These are phyloP conservation scores for Borostomias antarcticus DNA, from an alignment of 2,797 vertebrate species.

Conservation along the genomic window DNA sequence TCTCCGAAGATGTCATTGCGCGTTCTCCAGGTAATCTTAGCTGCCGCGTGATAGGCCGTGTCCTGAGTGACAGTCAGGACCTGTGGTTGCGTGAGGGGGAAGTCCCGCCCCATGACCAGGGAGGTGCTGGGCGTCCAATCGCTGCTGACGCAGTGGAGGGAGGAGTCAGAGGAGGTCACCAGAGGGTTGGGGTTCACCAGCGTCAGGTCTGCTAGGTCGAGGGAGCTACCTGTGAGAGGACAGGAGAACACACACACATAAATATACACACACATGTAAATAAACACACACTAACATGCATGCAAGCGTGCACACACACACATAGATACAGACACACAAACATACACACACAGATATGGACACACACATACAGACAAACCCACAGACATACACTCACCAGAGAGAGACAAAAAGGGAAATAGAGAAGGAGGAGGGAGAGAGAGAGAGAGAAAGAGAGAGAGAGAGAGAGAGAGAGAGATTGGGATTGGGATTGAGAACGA, in stretches of 20 bases:
- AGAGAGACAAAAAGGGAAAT: too few species aligned
- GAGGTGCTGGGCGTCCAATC: slow-evolving; percentile 74
- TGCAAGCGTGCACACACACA: background rate
- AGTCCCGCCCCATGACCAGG: slow-evolving; percentile 76
- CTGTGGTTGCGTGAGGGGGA: slow-evolving; percentile 72
- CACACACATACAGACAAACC: too few species aligned
- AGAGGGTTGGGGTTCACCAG: slow-evolving; percentile 85
- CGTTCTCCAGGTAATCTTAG: slow-evolving; percentile 81
- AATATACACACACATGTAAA: background rate
- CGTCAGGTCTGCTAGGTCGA: slow-evolving; percentile 79
- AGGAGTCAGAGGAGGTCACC: slow-evolving; percentile 78
- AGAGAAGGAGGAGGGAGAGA: background rate
- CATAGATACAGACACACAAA: too few species aligned
- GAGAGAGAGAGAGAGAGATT: background rate
- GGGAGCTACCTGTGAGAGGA: slow-evolving; percentile 75
- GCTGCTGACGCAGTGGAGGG: slow-evolving; percentile 81
- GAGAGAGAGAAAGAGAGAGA: background rate
- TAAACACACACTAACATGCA: background rate
- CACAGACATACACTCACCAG: too few species aligned
- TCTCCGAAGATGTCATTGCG: slow-evolving; percentile 81
- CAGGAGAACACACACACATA: background rate
- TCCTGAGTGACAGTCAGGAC: slow-evolving; percentile 75
- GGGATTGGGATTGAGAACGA: background rate
- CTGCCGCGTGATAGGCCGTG: slow-evolving; percentile 69
- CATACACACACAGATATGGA: background rate